These are phyloP conservation scores for Limnephilus auricula DNA, from an alignment of 2,888 invertebrate genomes.

Conservation along the genomic window DNA sequence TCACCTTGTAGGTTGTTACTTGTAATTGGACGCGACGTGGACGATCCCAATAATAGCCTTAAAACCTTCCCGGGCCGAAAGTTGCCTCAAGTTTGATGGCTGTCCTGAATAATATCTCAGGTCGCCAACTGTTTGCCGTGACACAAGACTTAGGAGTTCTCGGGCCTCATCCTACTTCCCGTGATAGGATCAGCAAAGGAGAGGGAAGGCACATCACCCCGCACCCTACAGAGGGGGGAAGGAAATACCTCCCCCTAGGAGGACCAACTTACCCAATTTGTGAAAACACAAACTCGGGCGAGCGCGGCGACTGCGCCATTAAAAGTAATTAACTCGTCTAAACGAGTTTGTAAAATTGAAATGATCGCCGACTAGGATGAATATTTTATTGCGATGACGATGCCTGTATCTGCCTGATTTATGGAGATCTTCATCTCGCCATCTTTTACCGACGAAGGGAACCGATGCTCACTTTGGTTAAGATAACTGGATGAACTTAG, in stretches of 20 bases:
- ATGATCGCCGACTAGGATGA: constrained; percentile 58
- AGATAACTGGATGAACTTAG: neutral
- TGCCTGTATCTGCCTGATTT: constrained; percentile 50
- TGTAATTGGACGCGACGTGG: constrained; percentile 16
- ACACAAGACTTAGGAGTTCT: constrained; percentile 19
- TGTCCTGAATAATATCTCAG: constrained; percentile 58
- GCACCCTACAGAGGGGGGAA: constrained; percentile 1
- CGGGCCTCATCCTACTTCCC: constrained; percentile 37
- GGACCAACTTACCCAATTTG: constrained; percentile 60
- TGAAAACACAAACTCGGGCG: constrained; percentile 57
- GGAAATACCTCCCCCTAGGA: constrained; percentile 19
- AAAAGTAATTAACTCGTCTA: constrained; percentile 64
- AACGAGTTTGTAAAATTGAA: constrained; percentile 64
- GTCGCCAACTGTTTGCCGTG: constrained; percentile 39
- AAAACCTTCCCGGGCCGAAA: constrained; percentile 30
- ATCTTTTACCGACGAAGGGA: constrained; percentile 31
- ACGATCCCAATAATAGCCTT: neutral
- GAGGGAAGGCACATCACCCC: neutral
- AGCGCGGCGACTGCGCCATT: constrained; percentile 58
- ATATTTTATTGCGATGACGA: constrained; percentile 58
- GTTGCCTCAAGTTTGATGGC: constrained; percentile 55
- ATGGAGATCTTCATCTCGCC: constrained; percentile 42
- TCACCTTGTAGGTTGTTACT: neutral
- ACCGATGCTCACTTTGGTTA: constrained; percentile 4
- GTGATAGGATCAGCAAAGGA: constrained; percentile 40